These are phyloP conservation scores for Lytechinus pictus DNA, from an alignment of 35 echinoderm and acorn worm species.

Conservation along the genomic window DNA sequence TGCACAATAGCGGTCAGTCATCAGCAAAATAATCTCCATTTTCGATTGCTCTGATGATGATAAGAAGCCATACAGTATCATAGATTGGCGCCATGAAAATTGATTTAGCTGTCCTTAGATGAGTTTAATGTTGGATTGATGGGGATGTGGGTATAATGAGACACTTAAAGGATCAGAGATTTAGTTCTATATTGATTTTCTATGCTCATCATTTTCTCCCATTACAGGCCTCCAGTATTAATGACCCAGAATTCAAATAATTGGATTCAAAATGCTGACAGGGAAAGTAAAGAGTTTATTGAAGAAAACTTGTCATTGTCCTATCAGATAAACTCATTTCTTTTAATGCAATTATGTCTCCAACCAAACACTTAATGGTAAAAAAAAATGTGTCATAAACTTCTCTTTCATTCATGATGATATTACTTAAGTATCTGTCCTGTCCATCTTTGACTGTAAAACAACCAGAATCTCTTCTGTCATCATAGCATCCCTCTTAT, in stretches of 20 bases:
- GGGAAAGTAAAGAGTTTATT: neutral
- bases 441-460: neutral
- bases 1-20: neutral
- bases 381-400: neutral
- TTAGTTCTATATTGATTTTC: neutral
- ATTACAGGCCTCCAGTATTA: neutral
- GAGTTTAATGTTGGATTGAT: neutral
- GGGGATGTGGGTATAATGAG: neutral
- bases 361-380: neutral
- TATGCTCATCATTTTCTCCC: neutral
- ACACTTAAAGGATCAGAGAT: neutral
- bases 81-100: conserved; percentile 23
- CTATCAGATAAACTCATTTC: neutral
- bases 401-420: neutral
- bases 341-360: neutral
- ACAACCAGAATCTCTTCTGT: no score
- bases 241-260: neutral
- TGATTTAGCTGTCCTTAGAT: conserved; percentile 15
- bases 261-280: neutral
- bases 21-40: neutral
- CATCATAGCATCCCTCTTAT: neutral
- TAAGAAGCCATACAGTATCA: conserved; percentile 5
- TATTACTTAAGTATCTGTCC: neutral
- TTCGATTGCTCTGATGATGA: neutral
- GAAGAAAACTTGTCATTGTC: neutral